Percentiles rank a stretch among this genome's conserved stretches.
These are phyloP conservation scores for Drosophila sp. DNA, from an alignment of 1,140 invertebrate species.

Conservation along the genomic window DNA sequence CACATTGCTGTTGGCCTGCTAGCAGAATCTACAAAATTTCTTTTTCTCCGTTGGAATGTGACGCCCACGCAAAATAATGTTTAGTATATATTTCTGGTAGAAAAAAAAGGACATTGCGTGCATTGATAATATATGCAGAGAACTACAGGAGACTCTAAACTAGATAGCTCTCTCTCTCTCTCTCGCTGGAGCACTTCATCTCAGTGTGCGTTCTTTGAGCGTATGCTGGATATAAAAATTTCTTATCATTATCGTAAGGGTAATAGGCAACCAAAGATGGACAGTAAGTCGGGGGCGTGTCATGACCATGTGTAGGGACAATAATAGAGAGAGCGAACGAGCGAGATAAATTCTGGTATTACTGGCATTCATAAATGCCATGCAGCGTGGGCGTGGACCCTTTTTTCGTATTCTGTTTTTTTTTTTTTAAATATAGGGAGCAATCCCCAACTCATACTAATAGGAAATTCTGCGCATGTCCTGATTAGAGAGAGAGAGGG, in stretches of 20 bases:
- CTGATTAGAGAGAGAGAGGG: conserved; percentile 14
- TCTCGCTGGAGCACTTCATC: not conserved
- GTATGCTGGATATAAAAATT: conserved; percentile 65
- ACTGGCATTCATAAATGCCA: conserved; percentile 38
- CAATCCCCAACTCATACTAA: not conserved
- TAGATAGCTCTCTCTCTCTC: conserved; percentile 24
- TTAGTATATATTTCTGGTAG: conserved; percentile 44
- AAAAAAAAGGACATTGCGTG: conserved; percentile 45
- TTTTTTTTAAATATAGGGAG: not conserved
- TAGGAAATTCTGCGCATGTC: conserved; percentile 53
- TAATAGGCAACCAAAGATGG: conserved; percentile 80
- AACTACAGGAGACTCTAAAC: not conserved
- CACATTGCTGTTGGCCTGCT: conserved; percentile 61
- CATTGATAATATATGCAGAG: conserved; percentile 69
- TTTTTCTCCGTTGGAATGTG: conserved; percentile 70
- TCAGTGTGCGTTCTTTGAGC: not conserved
- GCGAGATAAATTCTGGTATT: conserved; percentile 22
- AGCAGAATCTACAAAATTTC: conserved; percentile 80
- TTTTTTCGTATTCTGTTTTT: too few species aligned
- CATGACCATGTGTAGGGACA: not conserved
- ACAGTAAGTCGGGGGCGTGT: conserved; percentile 68
- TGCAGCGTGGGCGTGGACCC: conserved; percentile 12
- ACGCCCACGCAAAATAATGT: conserved; percentile 69
- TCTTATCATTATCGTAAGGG: conserved; percentile 82
- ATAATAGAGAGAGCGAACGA: not conserved